Conservation (phyloP, 2,797 vertebrate species). For the Poecilia gillii region DNA sequence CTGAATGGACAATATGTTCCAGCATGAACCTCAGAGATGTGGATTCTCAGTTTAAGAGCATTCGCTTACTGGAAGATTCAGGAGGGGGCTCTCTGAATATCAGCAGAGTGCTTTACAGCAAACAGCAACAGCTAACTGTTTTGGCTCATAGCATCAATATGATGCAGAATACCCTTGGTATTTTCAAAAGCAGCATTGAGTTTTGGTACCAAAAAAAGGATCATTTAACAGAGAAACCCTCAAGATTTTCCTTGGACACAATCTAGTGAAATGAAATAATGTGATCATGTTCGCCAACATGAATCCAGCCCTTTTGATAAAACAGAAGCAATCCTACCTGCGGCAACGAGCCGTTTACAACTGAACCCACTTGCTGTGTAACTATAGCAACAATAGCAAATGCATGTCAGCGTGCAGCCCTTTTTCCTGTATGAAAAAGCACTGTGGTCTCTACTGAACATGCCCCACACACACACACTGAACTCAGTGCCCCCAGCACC, state of each 20-base stretch:
- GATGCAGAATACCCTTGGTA: neutral
- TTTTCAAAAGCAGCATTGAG: neutral
- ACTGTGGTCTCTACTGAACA: conserved; percentile 52
- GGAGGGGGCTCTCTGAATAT: neutral
- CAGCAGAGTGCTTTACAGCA: neutral
- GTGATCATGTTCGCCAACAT: neutral
- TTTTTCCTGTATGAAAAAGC: conserved; percentile 40
- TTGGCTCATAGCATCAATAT: neutral
- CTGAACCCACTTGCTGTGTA: conserved; percentile 39
- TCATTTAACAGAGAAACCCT: neutral
- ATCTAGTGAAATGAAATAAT: neutral
- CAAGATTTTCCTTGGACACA: neutral
- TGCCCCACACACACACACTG: conserved; percentile 34
- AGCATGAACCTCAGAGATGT: neutral
- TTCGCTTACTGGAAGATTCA: neutral
- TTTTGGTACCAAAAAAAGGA: neutral
- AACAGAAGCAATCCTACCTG: neutral
- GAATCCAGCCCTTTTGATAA: neutral
- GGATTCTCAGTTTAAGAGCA: neutral
- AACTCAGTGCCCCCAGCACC: conserved; percentile 71
- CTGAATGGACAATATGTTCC: neutral
- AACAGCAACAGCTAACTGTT: neutral
- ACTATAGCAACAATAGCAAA: conserved; percentile 54
- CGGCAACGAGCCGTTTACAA: conserved; percentile 24
- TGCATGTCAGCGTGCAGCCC: conserved; percentile 51